A percentile compares a stretch with the other conserved stretches of the same genome.
Evolutionary conservation across 1,140 invertebrate species (phyloP).

Genomic region (Conus betulinus): DNA sequence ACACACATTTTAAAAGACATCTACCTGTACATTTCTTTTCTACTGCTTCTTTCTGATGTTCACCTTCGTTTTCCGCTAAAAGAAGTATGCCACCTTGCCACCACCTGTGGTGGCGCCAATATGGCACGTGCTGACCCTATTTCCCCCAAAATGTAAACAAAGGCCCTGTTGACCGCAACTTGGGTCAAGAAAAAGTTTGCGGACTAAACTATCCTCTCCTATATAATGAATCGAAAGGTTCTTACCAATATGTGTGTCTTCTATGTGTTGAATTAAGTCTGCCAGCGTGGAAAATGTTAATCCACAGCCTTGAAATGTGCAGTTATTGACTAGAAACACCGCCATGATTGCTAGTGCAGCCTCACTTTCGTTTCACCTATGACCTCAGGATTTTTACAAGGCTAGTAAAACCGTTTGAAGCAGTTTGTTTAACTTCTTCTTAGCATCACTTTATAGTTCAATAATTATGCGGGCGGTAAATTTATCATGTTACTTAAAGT

Average conservation of each 20-base stretch:
- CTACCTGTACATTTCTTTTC: no score
- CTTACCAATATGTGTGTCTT: constrained; percentile 90
- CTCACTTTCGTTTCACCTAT: constrained; percentile 36
- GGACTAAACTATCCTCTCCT: neutral
- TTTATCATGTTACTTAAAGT: neutral
- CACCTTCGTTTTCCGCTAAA: no score
- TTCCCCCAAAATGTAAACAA: constrained; percentile 43
- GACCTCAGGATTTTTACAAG: constrained; percentile 23
- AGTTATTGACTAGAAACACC: constrained; percentile 90
- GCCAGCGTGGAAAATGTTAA: constrained; percentile 86
- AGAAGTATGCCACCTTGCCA: neutral
- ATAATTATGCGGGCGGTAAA: neutral
- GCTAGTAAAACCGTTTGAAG: neutral
- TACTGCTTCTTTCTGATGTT: no score
- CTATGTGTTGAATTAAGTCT: constrained; percentile 89
- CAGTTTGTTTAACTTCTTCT: neutral
- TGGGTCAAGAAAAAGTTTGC: neutral
- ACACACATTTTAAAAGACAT: no score
- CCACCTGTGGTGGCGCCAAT: constrained; percentile 16
- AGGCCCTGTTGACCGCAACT: neutral
- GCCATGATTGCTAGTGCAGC: constrained; percentile 80
- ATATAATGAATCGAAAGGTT: constrained; percentile 1
- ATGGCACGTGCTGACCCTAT: constrained; percentile 32
- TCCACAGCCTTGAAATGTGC: constrained; percentile 90
- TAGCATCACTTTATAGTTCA: neutral